Evolutionary conservation across 2,797 vertebrate genomes (phyloP), one percentile per base, ranked within the genome.

Genomic region (Gephyroberyx darwinii): DNA sequence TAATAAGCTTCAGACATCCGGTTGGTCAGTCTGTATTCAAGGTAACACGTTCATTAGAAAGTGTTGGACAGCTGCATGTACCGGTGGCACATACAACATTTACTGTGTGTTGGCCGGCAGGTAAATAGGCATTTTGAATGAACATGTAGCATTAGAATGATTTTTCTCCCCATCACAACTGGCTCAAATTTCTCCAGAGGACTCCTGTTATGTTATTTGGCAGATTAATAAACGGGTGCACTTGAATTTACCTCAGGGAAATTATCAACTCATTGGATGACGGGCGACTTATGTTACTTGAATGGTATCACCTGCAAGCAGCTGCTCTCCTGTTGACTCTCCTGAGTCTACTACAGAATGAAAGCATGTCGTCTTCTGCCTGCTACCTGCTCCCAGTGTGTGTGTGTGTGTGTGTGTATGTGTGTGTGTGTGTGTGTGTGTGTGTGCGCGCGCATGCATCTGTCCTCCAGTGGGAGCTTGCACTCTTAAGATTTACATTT

Each of bases 231-330:
- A 81, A 88, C 73, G 67, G 69, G 74, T 54, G 67, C 5, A 52
- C 71, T 71, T 26, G 53, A 80, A 48, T 84, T 85, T 85, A 91
- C 90, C 89, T 90, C 83, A 67, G 89, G 87, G 84, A 91, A 91
- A 91, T 91, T 71, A 90, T 87, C 73, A 84, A 74, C 66, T 86
- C 75, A 67, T 61, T 83, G 86, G 81, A 83, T 87, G 90, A 88
- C 84, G 80, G 87, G 75, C 72, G 74, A 88, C 71, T 83, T 78
- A 63, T 69, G 83, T 75, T 65, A 61, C 82, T 84, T 88, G 81
- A 89, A 90, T 86, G 78, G 73, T 91, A 91, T 93, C 91, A 85
- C 82, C 84, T 86, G 77, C 65, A n/a, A 77, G 78, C 90, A 91
- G 86, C 81, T 83, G 75, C 76, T 84, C 75, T 78, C 77, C 80